These are phyloP conservation scores for Drosophila dives DNA, from an alignment of 2,888 invertebrate species.

Conservation along the genomic window DNA sequence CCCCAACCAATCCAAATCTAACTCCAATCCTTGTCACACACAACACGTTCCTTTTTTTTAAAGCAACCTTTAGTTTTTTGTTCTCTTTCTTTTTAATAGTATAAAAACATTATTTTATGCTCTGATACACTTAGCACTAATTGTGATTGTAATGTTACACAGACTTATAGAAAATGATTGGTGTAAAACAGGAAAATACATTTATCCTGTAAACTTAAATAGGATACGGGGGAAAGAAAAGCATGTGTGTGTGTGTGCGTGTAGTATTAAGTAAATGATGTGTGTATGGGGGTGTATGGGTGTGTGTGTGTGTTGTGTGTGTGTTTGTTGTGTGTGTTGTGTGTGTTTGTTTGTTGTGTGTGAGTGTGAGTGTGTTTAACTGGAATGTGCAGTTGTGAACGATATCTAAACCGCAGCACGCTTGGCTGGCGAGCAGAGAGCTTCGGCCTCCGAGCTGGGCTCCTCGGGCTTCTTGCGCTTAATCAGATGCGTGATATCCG, in stretches of 20 bases:
- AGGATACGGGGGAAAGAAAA: constrained; percentile 30
- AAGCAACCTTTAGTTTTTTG: constrained; percentile 14
- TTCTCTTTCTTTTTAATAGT: constrained; percentile 51
- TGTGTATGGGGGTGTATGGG: constrained; percentile 24
- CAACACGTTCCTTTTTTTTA: neutral
- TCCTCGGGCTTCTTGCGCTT: constrained; percentile 90
- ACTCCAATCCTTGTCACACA: constrained; percentile 18
- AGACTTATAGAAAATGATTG: constrained; percentile 71
- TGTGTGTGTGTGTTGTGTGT: constrained; percentile 39
- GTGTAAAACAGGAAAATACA: constrained; percentile 58
- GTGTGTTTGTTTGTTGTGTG: constrained; percentile 8
- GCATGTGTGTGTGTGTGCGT: constrained; percentile 32
- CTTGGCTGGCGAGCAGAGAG: constrained; percentile 86
- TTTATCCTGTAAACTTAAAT: constrained; percentile 48
- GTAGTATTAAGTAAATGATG: neutral
- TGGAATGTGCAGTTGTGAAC: constrained; percentile 67
- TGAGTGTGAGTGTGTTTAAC: constrained; percentile 35
- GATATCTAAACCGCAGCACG: constrained; percentile 85
- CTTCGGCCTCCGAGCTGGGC: constrained; percentile 84
- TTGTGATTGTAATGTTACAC: constrained; percentile 76
- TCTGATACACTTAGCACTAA: constrained; percentile 73
- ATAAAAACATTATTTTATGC: constrained; percentile 66
- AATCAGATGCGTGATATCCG: constrained; percentile 93
- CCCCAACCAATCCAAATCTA: constrained; percentile 9
- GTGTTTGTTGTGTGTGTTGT: constrained; percentile 8